Percentiles rank a stretch among this genome's conserved stretches.
phyloP scores from a whole-genome alignment of 1,140 invertebrate species.

The Trichonephila clavipes region DNA sequence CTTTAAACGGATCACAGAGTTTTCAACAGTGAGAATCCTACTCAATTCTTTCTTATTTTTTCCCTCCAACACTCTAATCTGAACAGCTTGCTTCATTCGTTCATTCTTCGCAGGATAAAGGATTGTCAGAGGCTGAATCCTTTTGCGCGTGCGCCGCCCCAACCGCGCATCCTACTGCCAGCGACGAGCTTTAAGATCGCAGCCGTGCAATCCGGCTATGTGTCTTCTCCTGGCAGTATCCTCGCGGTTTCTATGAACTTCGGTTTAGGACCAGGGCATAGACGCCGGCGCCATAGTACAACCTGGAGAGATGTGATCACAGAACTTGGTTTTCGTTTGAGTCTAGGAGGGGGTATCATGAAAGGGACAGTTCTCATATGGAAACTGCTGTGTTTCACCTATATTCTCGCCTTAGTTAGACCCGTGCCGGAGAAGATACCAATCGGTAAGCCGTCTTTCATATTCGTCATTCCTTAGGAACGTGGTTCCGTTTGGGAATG shows the following conservation, averaged over 20 bases:
- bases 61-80: constrained; percentile 30
- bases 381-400: constrained; percentile 75
- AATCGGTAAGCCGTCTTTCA: constrained; percentile 66
- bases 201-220: constrained; percentile 58
- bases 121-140: constrained; percentile 34
- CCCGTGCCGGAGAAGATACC: constrained; percentile 77
- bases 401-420: constrained; percentile 75
- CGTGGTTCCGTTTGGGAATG: not conserved
- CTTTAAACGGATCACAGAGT: constrained; percentile 74
- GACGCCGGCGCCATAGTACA: constrained; percentile 20
- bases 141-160: not conserved
- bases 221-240: constrained; percentile 56
- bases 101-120: constrained; percentile 42
- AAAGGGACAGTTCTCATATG: constrained; percentile 70
- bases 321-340: not conserved
- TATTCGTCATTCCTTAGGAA: constrained; percentile 26
- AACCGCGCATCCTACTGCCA: not conserved
- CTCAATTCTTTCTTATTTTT: constrained; percentile 24
- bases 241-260: constrained; percentile 76
- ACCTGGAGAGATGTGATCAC: constrained; percentile 66
- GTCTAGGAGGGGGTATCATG: constrained; percentile 65
- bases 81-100: constrained; percentile 67
- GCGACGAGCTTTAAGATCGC: constrained; percentile 5
- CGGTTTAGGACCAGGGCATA: constrained; percentile 33
- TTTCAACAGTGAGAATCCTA: constrained; percentile 52